phyloP scores from a whole-genome alignment of 2,888 invertebrate genomes.

The Erebia epiphron region DNA sequence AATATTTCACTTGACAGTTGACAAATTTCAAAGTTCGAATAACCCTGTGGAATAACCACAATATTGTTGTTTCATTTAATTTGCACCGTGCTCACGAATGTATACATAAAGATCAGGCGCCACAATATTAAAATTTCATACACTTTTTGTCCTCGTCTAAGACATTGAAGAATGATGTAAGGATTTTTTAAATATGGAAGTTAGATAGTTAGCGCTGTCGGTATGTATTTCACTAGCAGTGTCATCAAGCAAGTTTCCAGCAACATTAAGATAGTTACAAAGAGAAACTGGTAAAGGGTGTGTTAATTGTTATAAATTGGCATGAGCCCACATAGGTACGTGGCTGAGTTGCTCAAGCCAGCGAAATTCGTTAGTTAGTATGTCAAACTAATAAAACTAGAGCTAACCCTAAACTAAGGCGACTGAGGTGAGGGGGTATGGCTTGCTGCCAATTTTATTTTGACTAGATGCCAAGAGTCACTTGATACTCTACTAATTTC shows the following conservation, averaged over 20 bases:
- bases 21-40: no score
- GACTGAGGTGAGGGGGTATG: slow-evolving; percentile 59
- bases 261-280: background rate
- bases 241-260: background rate
- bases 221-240: background rate
- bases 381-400: slow-evolving; percentile 54
- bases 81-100: no score
- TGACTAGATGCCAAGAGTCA: slow-evolving; percentile 64
- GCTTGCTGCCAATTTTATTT: slow-evolving; percentile 63
- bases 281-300: slow-evolving; percentile 21
- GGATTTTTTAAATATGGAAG: no score
- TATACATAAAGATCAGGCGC: no score
- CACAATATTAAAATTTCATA: no score
- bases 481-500: slow-evolving; percentile 67
- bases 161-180: no score
- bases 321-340: slow-evolving; percentile 32
- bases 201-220: no score
- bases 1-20: background rate
- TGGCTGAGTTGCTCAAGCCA: slow-evolving; percentile 39
- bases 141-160: no score
- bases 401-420: slow-evolving; percentile 53
- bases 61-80: no score
- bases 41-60: no score
- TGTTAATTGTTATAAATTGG: slow-evolving; percentile 33
- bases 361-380: slow-evolving; percentile 47